Percentiles rank a stretch among this genome's conserved stretches.
Evolutionary conservation across 2,113 vertebrate genomes (phyloP).

Genomic region (Fregata magnificens): DNA sequence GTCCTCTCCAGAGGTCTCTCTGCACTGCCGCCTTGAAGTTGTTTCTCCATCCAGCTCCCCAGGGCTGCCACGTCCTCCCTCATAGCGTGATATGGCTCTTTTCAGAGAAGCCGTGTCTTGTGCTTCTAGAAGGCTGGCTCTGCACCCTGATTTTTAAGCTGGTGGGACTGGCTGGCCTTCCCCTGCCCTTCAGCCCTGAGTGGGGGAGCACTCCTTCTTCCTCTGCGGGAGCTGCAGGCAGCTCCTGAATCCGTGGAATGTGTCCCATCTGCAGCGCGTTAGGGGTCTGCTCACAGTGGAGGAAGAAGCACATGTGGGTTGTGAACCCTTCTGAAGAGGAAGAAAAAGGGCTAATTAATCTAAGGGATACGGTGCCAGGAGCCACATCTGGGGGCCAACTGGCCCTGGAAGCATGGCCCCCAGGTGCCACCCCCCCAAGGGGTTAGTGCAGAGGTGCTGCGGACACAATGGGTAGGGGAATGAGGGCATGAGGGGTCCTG

Average conservation of each 20-base stretch:
- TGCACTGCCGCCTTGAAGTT: background rate
- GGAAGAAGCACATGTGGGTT: conserved; percentile 56
- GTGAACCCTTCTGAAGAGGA: conserved; percentile 54
- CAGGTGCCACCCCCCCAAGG: background rate
- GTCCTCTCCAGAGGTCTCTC: background rate
- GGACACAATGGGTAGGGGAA: background rate
- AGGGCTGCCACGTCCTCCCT: background rate
- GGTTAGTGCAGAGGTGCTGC: background rate
- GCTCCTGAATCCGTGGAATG: conserved; percentile 60
- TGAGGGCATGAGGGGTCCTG: background rate
- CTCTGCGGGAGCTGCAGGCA: background rate
- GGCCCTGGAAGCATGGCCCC: background rate
- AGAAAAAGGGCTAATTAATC: conserved; percentile 55
- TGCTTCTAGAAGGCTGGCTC: background rate
- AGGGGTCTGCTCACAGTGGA: background rate
- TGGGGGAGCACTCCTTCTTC: background rate
- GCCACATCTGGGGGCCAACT: conserved; percentile 56
- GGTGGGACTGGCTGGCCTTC: background rate
- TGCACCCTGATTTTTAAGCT: background rate
- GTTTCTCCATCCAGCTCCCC: background rate
- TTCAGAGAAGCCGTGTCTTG: background rate
- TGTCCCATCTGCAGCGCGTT: conserved; percentile 59
- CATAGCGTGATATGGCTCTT: background rate
- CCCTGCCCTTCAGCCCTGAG: background rate
- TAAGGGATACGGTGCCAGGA: conserved; percentile 44